Evolutionary conservation across 2,797 vertebrate genomes (phyloP), one percentile per base, ranked within the genome.

Genomic region (Cyclura pinguis): DNA sequence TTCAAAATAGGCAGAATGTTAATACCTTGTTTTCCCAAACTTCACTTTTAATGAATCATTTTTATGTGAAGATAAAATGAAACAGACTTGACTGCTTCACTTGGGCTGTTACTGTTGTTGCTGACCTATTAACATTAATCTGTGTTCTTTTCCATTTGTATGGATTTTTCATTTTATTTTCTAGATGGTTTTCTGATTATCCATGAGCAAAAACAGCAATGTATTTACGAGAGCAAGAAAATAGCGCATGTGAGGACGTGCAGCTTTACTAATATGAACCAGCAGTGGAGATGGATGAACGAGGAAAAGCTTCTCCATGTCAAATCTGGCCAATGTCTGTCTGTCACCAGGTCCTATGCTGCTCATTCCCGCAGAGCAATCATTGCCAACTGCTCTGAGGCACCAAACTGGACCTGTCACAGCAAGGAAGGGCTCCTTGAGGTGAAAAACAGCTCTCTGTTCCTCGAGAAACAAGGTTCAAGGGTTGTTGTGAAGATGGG

Each of bases 161-260:
- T 95, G 93, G 94, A 88, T 80, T 95, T 94, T 96, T 96, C 94
- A 24, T 94, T 93, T 97, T 97, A 52, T 93, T 93, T 96, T 97
- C 62, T 95, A 99, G 98, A 97, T 62, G 97, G 97, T 3, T 99
- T 99, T 97, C 97, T 98, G 91, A 97, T 99, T 93, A 96, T 96
- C 83, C 97, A 98, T 91, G 96, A 96, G 67, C 97, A 95, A 86
- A 97, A 94, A 94, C 95, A 94, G 72, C 94, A 97, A 42, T 99
- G 98, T 95, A 96, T 98, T 94, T 96, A 95, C 29, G 94, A 95
- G 85, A 95, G 87, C 47, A 95, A 89, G 64, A 91, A 22, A 7
- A 92, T 16, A 14, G 97, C 98, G 55, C 6, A 94, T 47, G 90
- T 98, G 92, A 97, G 95, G 27, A 96, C 55, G 3, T 99, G 98